These are phyloP conservation scores for Cheiracanthium punctorium DNA, from an alignment of 2,888 invertebrate species.

Conservation along the genomic window DNA sequence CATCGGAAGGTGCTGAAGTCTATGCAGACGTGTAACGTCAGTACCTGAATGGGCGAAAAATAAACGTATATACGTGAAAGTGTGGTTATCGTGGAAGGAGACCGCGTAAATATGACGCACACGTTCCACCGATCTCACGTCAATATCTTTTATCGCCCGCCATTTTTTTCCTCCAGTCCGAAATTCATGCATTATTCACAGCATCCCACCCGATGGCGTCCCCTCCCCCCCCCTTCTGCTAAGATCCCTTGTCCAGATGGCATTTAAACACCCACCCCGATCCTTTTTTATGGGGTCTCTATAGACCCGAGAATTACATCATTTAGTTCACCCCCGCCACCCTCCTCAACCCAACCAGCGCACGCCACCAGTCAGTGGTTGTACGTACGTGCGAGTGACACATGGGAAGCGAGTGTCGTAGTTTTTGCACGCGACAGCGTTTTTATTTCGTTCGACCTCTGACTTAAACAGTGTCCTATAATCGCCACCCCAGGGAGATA, in stretches of 20 bases:
- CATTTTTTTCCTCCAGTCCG: background rate
- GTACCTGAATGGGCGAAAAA: too few species aligned
- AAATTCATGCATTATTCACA: conserved; percentile 23
- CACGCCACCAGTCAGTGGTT: background rate
- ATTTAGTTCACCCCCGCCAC: conserved; percentile 45
- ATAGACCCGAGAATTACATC: conserved; percentile 65
- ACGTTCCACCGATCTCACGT: conserved; percentile 12
- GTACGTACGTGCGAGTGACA: conserved; percentile 16
- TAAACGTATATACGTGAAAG: too few species aligned
- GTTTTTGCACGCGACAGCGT: conserved; percentile 51
- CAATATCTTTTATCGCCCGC: conserved; percentile 18
- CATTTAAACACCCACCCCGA: conserved; percentile 13
- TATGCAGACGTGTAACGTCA: too few species aligned
- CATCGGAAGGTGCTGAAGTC: too few species aligned
- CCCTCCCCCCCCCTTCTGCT: background rate
- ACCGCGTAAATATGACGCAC: conserved; percentile 10
- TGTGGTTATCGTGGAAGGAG: background rate
- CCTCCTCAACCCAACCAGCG: background rate
- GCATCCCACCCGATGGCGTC: background rate
- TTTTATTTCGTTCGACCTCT: conserved; percentile 55
- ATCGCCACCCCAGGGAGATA: conserved; percentile 28
- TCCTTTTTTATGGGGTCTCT: conserved; percentile 27
- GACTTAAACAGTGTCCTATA: conserved; percentile 35
- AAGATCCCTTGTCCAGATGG: conserved; percentile 15
- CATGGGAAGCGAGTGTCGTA: conserved; percentile 46